phyloP scores from a whole-genome alignment of 2,888 invertebrate genomes.

The Furcula furcula region DNA sequence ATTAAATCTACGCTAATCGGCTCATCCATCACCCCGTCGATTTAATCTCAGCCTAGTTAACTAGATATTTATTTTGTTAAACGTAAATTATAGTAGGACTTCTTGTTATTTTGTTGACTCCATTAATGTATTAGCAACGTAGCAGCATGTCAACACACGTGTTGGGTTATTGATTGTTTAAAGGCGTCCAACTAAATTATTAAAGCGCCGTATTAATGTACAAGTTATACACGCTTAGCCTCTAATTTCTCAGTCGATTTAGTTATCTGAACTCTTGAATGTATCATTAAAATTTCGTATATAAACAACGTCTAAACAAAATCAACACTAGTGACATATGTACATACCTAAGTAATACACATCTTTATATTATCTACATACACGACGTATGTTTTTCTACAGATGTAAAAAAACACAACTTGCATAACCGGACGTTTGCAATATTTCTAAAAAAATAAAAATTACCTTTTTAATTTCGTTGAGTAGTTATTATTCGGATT shows the following conservation, averaged over 20 bases:
- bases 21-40: background rate
- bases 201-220: slow-evolving; percentile 25
- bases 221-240: slow-evolving; percentile 15
- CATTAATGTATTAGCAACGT: background rate
- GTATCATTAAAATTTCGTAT: slow-evolving; percentile 5
- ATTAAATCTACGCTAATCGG: background rate
- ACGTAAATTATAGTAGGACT: background rate
- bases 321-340: too few relatives aligned
- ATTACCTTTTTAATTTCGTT: too few relatives aligned
- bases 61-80: background rate
- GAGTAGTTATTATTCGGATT: too few relatives aligned
- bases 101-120: background rate
- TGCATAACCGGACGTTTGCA: too few relatives aligned
- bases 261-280: slow-evolving; percentile 23
- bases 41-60: background rate
- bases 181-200: slow-evolving; percentile 28
- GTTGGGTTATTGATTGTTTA: slow-evolving; percentile 19
- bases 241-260: slow-evolving; percentile 36
- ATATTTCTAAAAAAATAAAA: too few relatives aligned
- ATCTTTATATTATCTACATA: too few relatives aligned
- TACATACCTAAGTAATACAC: too few relatives aligned
- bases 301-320: slow-evolving; percentile 7
- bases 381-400: too few relatives aligned
- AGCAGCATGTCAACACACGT: background rate
- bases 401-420: too few relatives aligned